Evolutionary conservation across 2,113 vertebrate genomes (phyloP).

Genomic region (Eptesicus fuscus): DNA sequence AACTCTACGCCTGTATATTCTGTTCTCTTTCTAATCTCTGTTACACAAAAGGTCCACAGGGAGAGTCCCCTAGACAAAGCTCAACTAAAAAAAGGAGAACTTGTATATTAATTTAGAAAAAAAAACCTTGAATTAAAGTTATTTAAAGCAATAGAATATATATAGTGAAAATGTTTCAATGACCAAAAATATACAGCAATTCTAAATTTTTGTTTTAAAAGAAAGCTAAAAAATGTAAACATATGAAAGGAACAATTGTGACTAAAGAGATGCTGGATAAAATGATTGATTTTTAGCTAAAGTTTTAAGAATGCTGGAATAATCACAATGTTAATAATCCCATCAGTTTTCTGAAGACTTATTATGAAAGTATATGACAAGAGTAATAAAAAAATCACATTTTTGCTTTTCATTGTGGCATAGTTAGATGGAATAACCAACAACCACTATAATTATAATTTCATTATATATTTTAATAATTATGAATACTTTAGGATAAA

Average conservation of each 20-base stretch:
- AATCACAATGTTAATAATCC: not conserved
- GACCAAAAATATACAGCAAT: not conserved
- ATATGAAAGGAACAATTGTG: not conserved
- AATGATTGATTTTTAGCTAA: not conserved
- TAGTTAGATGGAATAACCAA: not conserved
- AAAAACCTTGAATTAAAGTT: not conserved
- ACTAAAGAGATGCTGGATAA: not conserved
- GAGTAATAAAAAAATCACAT: not conserved
- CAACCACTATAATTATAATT: not conserved
- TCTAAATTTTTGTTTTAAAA: not conserved
- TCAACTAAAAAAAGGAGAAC: not conserved
- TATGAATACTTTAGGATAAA: not conserved
- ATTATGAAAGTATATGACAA: not conserved
- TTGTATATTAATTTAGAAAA: not conserved
- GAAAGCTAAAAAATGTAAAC: not conserved
- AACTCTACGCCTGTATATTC: not conserved
- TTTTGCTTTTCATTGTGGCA: not conserved
- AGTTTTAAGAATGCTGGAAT: not conserved
- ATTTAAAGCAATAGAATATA: not conserved
- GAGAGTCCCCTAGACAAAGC: not conserved
- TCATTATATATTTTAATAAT: not conserved
- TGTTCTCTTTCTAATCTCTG: not conserved
- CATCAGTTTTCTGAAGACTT: not conserved
- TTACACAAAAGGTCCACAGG: not conserved
- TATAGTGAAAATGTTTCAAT: not conserved